These are phyloP conservation scores for Zygaena filipendulae DNA, from an alignment of 2,888 invertebrate genomes.

Conservation along the genomic window DNA sequence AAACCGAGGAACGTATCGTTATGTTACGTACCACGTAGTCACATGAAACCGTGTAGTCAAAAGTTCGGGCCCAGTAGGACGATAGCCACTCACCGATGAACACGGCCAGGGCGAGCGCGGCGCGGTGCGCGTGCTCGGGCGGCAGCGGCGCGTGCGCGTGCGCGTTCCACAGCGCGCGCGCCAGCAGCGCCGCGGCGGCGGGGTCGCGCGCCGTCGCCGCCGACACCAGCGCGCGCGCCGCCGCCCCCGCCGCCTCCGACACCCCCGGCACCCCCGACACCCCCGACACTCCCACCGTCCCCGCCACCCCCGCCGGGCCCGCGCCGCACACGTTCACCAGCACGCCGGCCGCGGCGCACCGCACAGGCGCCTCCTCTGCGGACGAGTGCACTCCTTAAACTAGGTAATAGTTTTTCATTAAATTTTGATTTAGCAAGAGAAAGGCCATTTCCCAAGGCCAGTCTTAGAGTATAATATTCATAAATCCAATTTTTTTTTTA, in stretches of 20 bases:
- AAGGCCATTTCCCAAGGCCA: too few species aligned
- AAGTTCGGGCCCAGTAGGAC: too few species aligned
- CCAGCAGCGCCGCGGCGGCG: constrained; percentile 28
- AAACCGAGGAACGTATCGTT: too few species aligned
- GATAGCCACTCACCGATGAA: constrained; percentile 83
- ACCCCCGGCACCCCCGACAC: constrained; percentile 30
- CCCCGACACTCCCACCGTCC: constrained; percentile 81
- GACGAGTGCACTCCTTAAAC: too few species aligned
- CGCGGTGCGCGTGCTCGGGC: constrained; percentile 27
- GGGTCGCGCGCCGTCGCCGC: constrained; percentile 36
- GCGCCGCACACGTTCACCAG: constrained; percentile 78
- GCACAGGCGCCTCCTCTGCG: constrained; percentile 72
- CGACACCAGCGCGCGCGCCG: constrained; percentile 44
- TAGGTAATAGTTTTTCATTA: too few species aligned
- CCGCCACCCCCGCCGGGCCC: constrained; percentile 51
- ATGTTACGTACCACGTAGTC: too few species aligned
- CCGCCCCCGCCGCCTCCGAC: constrained; percentile 21
- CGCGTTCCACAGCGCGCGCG: constrained; percentile 35
- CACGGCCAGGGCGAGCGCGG: constrained; percentile 61
- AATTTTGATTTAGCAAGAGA: too few species aligned
- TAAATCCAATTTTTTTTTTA: too few species aligned
- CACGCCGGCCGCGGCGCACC: constrained; percentile 83
- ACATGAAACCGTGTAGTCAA: too few species aligned
- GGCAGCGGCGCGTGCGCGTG: constrained; percentile 34
- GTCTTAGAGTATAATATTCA: too few species aligned